Base-by-base conservation (phyloP, 2,888 invertebrate genomes). In the Ryuthela nishihirai region DNA sequence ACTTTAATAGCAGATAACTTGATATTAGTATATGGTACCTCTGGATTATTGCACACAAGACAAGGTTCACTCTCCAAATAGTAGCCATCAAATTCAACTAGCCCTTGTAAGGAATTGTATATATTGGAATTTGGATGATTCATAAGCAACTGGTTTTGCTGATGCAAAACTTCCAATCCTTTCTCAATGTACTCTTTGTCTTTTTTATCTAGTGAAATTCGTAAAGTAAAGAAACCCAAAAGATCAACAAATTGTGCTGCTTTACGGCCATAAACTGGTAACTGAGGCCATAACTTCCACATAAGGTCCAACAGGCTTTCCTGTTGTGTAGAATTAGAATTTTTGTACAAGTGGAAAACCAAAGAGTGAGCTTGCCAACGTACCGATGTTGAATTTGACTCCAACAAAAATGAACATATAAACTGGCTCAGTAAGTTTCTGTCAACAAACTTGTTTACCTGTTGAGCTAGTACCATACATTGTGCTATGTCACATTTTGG, bases 61-160 rank as follows among this genome's bases (percentile, higher is more conserved):
- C 98, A 99, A 0, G 98, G 98, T 72, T 97, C 95, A 20, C 92
- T 91, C 78, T 98, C 97, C 62, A 98, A 78, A 74, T 91, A 98
- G 76, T 90, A 95, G 0, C 97, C 97, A 72, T 95, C 95, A 40
- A 95, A 82, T 72, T 97, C 94, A 1, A 97, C 89, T 71, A 89
- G 88, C n/a, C 92, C 90, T 47, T 92, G 87, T 54, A 97, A 79
- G 40, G 91, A 87, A 0, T 90, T 88, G 75, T 97, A 97, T 34
- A 97, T 80, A 60, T 88, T 88, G 0, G 93, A 91, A 77, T 97
- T 97, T 6, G 95, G 92, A 78, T 97, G 97, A 52, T 88, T 86
- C 4, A 90, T 83, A 2, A 97, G 77, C 20, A 92, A 76, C 67
- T 88, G 84, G 74, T 95, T 95, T 75, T 95, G 93, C n/a, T 85